phyloP scores from a whole-genome alignment of 2,113 vertebrate species.

The Neogobius melanostomus region DNA sequence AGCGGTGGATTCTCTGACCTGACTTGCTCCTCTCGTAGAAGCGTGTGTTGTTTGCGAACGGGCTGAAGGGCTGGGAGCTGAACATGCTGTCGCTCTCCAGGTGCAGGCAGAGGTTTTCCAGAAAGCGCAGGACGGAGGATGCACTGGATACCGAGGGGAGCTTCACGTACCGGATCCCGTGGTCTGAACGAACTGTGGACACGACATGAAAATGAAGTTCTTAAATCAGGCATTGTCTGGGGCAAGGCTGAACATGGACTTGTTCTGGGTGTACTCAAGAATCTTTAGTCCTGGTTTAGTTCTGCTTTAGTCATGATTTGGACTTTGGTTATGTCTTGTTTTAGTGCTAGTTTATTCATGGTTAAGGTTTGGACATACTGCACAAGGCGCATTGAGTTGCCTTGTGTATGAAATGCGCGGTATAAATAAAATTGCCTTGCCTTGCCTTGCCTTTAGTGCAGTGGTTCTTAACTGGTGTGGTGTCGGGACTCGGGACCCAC shows the following conservation, averaged over 20 bases:
- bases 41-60: slow-evolving; percentile 67
- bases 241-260: no score
- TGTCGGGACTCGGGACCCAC: no score
- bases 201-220: slow-evolving; percentile 28
- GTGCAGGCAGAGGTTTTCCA: slow-evolving; percentile 93
- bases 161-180: slow-evolving; percentile 87
- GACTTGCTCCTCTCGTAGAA: slow-evolving; percentile 70
- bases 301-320: neutral
- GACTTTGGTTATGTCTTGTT: no score
- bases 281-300: neutral
- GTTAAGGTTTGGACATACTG: no score
- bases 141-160: slow-evolving; percentile 93
- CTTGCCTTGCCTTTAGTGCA: no score
- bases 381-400: no score
- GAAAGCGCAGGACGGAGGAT: slow-evolving; percentile 91
- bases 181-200: slow-evolving; percentile 86
- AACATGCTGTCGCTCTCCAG: slow-evolving; percentile 93
- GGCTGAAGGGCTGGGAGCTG: slow-evolving; percentile 93
- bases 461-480: no score
- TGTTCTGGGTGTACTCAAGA: no score
- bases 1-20: slow-evolving; percentile 34
- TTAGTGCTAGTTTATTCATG: no score
- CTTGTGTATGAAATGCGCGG: no score
- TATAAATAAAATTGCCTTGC: no score
- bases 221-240: neutral